Evolutionary conservation across 2,888 invertebrate species (phyloP), one percentile per base, ranked within the genome.

Genomic region (Nowickia ferox): DNA sequence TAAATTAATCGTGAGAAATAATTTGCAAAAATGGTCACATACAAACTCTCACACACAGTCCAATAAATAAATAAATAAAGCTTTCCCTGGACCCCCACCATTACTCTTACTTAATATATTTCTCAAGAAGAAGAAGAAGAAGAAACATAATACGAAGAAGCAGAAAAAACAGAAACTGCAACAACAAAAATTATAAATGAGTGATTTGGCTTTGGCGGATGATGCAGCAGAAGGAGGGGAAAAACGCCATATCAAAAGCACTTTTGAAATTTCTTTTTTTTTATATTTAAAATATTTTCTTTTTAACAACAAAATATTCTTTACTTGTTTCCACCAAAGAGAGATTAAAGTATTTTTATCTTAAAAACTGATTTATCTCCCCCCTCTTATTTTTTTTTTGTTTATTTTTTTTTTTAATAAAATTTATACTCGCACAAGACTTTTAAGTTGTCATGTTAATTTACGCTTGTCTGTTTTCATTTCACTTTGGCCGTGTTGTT

Each of bases 21-120:
- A 89, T 89, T 88, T 89, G 88, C 89, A 88, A 89, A 89, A 89
- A 89, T 89, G 88, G 88, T 89, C 88, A 88, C 88, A 88, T 88
- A 89, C 87, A 82, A 76, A 82, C 80, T 69, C 63, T 22, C 44
- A 53, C 51, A 75, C 63, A 65, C 44, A 15, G 46, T 44, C 55
- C 30, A 30, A 30, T 30, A 30, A 30, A 30, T 30, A 22, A 22
- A 22, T 30, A 38, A 66, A 66, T 48, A 48, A 59, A 61, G 51
- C 59, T 81, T 68, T 74, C 74, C 79, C 63, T 63, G 63, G 71
- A 63, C 71, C 71, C 55, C 79, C 63, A 44, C 71, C 79, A 72
- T 17, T 30, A 53, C 44, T 30, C 30, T 78, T 55, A 61, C 22
- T 48, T 51, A 51, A 42, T 55, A 44, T 13, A 19, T 48, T 57